Evolutionary conservation across 2,888 invertebrate species (phyloP), one percentile per base, ranked within the genome.

Genomic region (Caenorhabditis virilis): DNA sequence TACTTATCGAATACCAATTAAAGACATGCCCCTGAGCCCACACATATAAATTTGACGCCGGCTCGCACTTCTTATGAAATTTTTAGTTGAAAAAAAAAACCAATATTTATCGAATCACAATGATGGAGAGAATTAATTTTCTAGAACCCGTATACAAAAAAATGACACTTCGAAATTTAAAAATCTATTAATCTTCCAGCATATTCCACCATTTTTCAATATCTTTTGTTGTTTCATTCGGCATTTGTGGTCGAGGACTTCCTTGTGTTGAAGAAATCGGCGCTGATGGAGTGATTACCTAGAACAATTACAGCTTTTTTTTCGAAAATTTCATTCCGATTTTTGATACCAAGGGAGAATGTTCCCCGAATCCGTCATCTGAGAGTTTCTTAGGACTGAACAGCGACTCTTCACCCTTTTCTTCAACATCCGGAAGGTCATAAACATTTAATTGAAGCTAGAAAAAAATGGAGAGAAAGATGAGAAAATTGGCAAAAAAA

Each of bases 381-480:
- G 56, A 48, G 23, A 59, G 18, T 18, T 62, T 68, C 25, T 62
- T 65, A 9, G 73, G 70, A 15, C 71, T 64, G 46, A 71, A 69
- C 22, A 53, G 65, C n/a, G 53, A 56, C n/a, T 80, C 80, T 58
- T 80, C 80, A 7, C 64, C 64, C 15, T 59, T 59, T 54, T 80
- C 80, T 30, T 80, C 80, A 18, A 79, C 66, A 33, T 79, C 79
- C 2, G 80, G 77, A 35, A 80, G 60, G 23, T 80, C 78, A 54
- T 75, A 78, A n/a, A 78, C 76, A 43, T 76, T 74, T 18, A 79
- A 53, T 76, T 80, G 66, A 50, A 79, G 49, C 60, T 60, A 38
- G 2, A 48, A 46, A 63, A 56, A 27, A n/a, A 5, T 3, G 39
- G 16, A 18, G 26, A 25, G 41, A 48, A 0, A 11, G 13, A n/a